phyloP scores from a whole-genome alignment of 2,797 vertebrate species.

The Caiman crocodilus region DNA sequence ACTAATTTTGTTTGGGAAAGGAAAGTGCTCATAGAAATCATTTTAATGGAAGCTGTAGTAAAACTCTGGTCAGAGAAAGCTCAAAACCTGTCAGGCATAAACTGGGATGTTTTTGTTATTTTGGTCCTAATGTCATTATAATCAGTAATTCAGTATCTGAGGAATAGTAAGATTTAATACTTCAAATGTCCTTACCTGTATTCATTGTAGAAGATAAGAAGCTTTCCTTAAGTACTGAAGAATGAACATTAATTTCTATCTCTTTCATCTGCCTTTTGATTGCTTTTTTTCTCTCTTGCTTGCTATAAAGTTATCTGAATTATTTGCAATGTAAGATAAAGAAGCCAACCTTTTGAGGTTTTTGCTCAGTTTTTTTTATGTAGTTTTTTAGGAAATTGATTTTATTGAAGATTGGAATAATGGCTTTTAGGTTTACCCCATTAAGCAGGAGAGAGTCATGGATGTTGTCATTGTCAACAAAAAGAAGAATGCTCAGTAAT shows the following conservation, averaged over 20 bases:
- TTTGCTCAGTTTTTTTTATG: not conserved
- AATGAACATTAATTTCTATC: not conserved
- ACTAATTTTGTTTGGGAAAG: conserved; percentile 61
- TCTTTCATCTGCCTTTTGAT: not conserved
- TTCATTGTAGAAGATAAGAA: not conserved
- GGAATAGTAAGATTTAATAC: conserved; percentile 18
- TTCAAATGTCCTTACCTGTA: not conserved
- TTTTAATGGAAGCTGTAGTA: conserved; percentile 36
- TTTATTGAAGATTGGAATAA: not conserved
- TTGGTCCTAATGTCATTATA: conserved; percentile 30
- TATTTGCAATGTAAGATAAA: not conserved
- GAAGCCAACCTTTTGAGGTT: not conserved
- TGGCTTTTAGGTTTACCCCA: not conserved
- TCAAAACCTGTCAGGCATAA: conserved; percentile 51
- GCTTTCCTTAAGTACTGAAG: not conserved
- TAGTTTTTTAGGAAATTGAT: not conserved
- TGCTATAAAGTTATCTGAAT: not conserved
- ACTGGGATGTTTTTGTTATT: conserved; percentile 42
- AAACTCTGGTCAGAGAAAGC: conserved; percentile 34
- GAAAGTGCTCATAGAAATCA: conserved; percentile 40
- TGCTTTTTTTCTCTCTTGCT: not conserved
- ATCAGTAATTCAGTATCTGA: conserved; percentile 1
- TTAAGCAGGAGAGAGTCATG: not conserved
- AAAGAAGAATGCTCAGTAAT: too few species aligned
- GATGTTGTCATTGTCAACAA: not conserved